Percentiles rank a stretch among this genome's conserved stretches.
Evolutionary conservation across 2,888 invertebrate genomes (phyloP).

Genomic region (Nomada ferruginata): DNA sequence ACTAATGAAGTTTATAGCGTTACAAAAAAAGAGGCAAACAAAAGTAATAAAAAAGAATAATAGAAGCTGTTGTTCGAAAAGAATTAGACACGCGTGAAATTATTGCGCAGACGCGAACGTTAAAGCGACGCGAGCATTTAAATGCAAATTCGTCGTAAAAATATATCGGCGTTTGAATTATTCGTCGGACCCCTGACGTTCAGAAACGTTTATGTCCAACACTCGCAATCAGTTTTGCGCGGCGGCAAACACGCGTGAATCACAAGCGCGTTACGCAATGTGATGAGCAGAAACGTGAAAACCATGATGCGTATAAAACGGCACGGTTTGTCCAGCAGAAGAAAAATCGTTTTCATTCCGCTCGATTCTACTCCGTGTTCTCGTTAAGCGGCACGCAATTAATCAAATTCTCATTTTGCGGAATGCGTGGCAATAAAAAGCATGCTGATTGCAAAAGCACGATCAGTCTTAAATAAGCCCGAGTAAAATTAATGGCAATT

Average conservation of each 20-base stretch:
- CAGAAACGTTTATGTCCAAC: slow-evolving; percentile 22
- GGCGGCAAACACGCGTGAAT: slow-evolving; percentile 66
- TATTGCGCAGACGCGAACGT: background rate
- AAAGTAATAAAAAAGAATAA: background rate
- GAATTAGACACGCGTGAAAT: slow-evolving; percentile 13
- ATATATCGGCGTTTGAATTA: slow-evolving; percentile 39
- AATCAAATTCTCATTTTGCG: background rate
- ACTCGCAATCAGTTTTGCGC: slow-evolving; percentile 35
- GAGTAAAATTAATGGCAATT: no score
- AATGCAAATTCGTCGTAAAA: slow-evolving; percentile 46
- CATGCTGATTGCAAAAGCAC: background rate
- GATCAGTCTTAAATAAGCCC: no score
- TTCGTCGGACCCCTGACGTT: slow-evolving; percentile 24
- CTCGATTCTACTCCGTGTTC: background rate
- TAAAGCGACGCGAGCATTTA: slow-evolving; percentile 11
- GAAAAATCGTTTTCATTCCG: slow-evolving; percentile 9
- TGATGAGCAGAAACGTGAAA: slow-evolving; percentile 39
- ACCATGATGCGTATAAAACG: slow-evolving; percentile 18
- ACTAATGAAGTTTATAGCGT: background rate
- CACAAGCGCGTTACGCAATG: slow-evolving; percentile 62
- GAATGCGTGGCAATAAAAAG: background rate
- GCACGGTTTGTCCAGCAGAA: background rate
- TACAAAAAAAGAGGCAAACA: background rate
- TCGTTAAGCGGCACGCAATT: background rate
- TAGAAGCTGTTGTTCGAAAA: background rate